Evolutionary conservation across 2,113 vertebrate species (phyloP).

Genomic region (Agapornis roseicollis): DNA sequence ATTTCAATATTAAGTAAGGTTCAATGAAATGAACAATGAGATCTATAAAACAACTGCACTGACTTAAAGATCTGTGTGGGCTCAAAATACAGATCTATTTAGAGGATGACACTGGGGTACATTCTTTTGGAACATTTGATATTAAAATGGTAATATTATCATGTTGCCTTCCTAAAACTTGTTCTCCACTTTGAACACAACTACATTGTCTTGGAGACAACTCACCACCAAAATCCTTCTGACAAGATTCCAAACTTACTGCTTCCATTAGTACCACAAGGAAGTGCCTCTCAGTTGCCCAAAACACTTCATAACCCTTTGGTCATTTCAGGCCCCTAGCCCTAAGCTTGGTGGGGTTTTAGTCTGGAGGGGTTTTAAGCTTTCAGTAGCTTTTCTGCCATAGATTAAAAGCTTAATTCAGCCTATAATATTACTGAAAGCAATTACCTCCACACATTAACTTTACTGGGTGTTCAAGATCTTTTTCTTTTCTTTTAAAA

Average conservation of each 20-base stretch:
- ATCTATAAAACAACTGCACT: neutral
- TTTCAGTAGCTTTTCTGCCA: neutral
- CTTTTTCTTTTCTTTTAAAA: neutral
- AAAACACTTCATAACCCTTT: neutral
- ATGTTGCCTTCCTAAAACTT: neutral
- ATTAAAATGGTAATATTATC: neutral
- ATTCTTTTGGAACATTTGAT: neutral
- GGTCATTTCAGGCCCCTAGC: neutral
- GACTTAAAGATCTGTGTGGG: neutral
- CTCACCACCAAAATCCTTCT: neutral
- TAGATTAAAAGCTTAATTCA: slow-evolving; percentile 39
- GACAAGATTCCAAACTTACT: neutral
- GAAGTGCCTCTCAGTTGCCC: neutral
- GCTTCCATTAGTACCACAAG: neutral
- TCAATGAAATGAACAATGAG: neutral
- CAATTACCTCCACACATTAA: neutral
- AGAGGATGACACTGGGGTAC: neutral
- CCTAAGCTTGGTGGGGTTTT: neutral
- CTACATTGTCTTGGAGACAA: neutral
- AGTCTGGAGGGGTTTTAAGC: neutral
- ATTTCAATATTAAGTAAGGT: neutral
- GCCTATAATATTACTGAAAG: slow-evolving; percentile 21
- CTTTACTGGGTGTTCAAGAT: neutral
- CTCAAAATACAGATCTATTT: neutral
- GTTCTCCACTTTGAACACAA: neutral